Conservation (phyloP, 2,113 vertebrate genomes). For the Salvelinus alpinus region DNA sequence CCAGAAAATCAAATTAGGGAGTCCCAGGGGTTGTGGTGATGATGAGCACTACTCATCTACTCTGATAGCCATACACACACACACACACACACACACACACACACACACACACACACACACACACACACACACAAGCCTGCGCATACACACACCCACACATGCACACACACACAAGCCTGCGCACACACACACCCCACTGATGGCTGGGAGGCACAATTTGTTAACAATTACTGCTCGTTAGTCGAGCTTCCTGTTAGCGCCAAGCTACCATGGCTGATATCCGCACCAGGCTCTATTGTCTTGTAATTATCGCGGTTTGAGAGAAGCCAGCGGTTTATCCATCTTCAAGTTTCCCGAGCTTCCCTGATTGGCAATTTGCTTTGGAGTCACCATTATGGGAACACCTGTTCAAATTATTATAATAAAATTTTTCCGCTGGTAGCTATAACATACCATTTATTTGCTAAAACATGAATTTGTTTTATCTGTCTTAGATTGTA, state of each 20-base stretch:
- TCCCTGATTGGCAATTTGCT: slow-evolving; percentile 53
- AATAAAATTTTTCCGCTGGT: not conserved
- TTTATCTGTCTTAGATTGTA: not conserved
- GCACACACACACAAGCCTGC: slow-evolving; percentile 38
- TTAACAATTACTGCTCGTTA: slow-evolving; percentile 89
- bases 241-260: slow-evolving; percentile 74
- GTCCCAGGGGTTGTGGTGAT: slow-evolving; percentile 74
- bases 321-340: slow-evolving; percentile 38
- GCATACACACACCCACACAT: slow-evolving; percentile 42
- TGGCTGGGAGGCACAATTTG: slow-evolving; percentile 84
- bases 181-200: slow-evolving; percentile 56
- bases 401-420: not conserved
- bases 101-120: slow-evolving; percentile 33
- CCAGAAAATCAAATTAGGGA: slow-evolving; percentile 86
- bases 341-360: slow-evolving; percentile 39
- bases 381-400: not conserved
- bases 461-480: not conserved
- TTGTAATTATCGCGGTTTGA: slow-evolving; percentile 63
- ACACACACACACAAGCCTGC: slow-evolving; percentile 44
- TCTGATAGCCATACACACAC: slow-evolving; percentile 51
- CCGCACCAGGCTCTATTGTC: slow-evolving; percentile 53
- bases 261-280: slow-evolving; percentile 45
- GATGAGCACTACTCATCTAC: slow-evolving; percentile 81
- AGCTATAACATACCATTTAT: too few species aligned
- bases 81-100: slow-evolving; percentile 17